Evolutionary conservation across 1,140 invertebrate genomes (phyloP), one percentile per base, ranked within the genome.

Genomic region (Scaptomyza hsui): DNA sequence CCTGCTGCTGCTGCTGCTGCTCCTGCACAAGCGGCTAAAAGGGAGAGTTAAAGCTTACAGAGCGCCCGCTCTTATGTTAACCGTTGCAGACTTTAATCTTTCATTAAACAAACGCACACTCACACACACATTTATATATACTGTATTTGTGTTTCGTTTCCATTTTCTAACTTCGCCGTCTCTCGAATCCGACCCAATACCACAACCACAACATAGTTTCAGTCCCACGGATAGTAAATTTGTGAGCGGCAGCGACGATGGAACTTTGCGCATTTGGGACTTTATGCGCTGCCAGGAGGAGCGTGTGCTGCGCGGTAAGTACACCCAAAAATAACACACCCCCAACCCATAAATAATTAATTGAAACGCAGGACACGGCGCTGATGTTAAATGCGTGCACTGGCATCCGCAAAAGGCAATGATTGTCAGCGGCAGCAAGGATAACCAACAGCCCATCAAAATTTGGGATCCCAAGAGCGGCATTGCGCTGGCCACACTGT

Each of bases 371-470:
- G 97, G 99, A 76, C 99, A 99, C 92, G 99, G 99, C 76, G 97
- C 99, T 15, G 99, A 99, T 94, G 99, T 99, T 0, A 99, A 99
- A 92, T 99, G 98, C 92, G 97, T 99, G 4, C 98, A 99, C 91
- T 99, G 99, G 99, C 99, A 99, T 94, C 99, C 99, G 4, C 96
- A 97, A 72, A 99, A 99, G 92, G 95, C 96, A 73, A 94, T 99
- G 51, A 95, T 99, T 77, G 97, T 99, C 16, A 99, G 98, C 12
- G 99, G 99, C 0, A 99, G 98, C 91, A 99, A 99, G 93, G 99
- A 99, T 92, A 99, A 98, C 92, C 99, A 99, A 90, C 99, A 99
- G 89, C 99, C 99, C 7, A 97, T 99, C 10, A 99, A 99, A 92
- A 92, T 99, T 12, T 99, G 99, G 99, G 99, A 99, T 94, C 98